phyloP scores from a whole-genome alignment of 2,113 vertebrate genomes.

The Otis tarda region DNA sequence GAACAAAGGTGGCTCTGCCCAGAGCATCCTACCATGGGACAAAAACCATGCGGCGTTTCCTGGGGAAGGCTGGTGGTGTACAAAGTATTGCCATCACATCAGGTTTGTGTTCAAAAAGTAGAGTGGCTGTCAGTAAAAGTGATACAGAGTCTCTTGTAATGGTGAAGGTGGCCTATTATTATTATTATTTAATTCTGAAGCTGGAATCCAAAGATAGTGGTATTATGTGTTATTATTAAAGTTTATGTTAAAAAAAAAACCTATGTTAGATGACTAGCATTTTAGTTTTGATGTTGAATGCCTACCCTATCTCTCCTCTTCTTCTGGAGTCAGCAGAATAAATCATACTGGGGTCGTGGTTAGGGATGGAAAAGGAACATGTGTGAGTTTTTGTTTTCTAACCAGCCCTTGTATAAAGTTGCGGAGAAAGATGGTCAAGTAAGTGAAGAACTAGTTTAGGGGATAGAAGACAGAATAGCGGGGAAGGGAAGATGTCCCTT shows the following conservation, averaged over 20 bases:
- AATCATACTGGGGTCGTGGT: background rate
- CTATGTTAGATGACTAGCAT: background rate
- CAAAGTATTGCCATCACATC: background rate
- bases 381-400: background rate
- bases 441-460: background rate
- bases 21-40: background rate
- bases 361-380: background rate
- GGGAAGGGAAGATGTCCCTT: background rate
- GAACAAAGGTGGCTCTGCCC: background rate
- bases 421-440: background rate
- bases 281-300: background rate
- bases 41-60: background rate
- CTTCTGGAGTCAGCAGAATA: background rate
- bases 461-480: background rate
- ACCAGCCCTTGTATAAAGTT: background rate
- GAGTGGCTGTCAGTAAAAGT: background rate
- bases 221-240: background rate
- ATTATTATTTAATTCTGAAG: background rate
- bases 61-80: background rate
- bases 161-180: background rate
- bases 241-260: background rate
- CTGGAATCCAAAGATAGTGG: background rate
- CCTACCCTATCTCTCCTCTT: background rate
- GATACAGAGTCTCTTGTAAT: background rate
- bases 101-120: background rate